A percentile compares a stretch with the other conserved stretches of the same genome.
Conservation (phyloP, 2,797 vertebrate species). For the Myotis planiceps region DNA sequence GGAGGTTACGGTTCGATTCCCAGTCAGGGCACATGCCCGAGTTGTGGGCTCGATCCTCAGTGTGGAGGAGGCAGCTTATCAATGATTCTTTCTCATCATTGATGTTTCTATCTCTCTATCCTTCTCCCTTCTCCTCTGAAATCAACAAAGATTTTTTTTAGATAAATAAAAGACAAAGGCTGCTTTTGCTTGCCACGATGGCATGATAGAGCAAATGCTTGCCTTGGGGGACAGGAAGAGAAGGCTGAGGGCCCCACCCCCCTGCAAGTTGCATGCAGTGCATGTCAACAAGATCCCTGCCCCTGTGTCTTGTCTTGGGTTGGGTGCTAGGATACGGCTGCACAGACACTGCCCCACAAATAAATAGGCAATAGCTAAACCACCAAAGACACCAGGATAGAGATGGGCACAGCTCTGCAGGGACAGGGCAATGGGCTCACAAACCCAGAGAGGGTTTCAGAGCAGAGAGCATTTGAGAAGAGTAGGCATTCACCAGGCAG, state of each 20-base stretch:
- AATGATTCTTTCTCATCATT: too few relatives aligned
- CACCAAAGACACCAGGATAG: not conserved
- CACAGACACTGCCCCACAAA: not conserved
- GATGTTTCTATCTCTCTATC: too few relatives aligned
- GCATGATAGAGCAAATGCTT: not conserved
- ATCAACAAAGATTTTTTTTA: too few relatives aligned
- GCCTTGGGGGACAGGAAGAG: not conserved
- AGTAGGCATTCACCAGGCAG: not conserved
- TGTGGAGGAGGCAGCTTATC: too few relatives aligned
- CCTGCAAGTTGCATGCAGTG: not conserved
- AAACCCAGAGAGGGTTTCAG: not conserved
- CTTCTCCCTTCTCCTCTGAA: too few relatives aligned
- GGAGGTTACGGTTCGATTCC: too few relatives aligned
- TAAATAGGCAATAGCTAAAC: not conserved
- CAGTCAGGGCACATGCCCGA: too few relatives aligned
- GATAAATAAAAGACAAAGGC: conserved; percentile 9
- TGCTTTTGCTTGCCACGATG: conserved; percentile 34
- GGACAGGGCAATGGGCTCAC: not conserved
- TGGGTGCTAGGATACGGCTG: not conserved
- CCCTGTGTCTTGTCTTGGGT: not conserved
- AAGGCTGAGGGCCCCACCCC: not conserved
- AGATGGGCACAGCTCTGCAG: not conserved
- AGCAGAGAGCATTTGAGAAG: not conserved
- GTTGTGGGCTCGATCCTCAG: too few relatives aligned
- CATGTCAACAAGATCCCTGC: not conserved